phyloP scores from a whole-genome alignment of 2,113 vertebrate species.

The Donacobius atricapilla region DNA sequence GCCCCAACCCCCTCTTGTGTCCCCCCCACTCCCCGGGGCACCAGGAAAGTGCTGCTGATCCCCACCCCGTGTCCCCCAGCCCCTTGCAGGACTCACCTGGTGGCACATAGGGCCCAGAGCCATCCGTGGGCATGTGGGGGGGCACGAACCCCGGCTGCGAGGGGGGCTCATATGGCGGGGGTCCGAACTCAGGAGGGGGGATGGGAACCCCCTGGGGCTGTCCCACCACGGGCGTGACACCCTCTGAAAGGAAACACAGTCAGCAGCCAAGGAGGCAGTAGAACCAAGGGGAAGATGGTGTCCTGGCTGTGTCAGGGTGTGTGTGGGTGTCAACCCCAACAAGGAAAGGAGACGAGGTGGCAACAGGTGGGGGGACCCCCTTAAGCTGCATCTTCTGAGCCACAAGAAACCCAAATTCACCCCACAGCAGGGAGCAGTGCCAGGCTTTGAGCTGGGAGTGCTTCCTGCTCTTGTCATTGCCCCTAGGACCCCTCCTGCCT shows the following conservation, averaged over 20 bases:
- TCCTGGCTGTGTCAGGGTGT: not conserved
- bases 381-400: not conserved
- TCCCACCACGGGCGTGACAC: constrained; percentile 67
- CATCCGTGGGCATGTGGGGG: constrained; percentile 84
- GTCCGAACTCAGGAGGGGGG: constrained; percentile 88
- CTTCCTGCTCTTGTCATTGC: not conserved
- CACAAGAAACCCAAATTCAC: not conserved
- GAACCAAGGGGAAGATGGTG: not conserved
- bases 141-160: constrained; percentile 83
- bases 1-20: fast-evolving
- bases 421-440: fast-evolving
- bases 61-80: fast-evolving
- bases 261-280: not conserved
- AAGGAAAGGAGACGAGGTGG: fast-evolving
- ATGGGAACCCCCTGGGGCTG: constrained; percentile 81
- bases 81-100: constrained; percentile 67
- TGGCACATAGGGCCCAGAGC: constrained; percentile 73
- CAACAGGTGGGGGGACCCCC: fast-evolving
- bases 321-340: not conserved
- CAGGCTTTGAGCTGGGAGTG: not conserved
- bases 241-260: constrained; percentile 52
- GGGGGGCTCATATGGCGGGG: constrained; percentile 88
- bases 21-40: not conserved
- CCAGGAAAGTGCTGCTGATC: not conserved
- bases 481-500: not conserved